Base-by-base conservation (phyloP, 1,140 invertebrate species). In the Callitettix versicolor region DNA sequence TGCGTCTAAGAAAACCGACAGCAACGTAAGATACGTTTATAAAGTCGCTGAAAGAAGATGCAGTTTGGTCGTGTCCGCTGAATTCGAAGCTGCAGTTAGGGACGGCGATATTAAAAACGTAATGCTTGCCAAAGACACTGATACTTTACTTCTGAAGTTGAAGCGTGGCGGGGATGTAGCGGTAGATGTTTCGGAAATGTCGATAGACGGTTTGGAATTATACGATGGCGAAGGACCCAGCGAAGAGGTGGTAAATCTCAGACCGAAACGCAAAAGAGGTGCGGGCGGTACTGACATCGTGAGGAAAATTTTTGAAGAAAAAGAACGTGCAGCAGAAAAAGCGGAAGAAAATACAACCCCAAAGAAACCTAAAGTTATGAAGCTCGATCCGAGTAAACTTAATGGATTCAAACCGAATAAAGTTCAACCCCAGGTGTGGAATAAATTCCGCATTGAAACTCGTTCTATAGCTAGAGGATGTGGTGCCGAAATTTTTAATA, bases 71-170 rank as follows among this genome's bases (percentile, higher is more conserved):
- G 79, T 90, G 59, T 78, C 84, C 1, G 79, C 84, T 11, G 73
- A 77, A 51, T 72, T 90, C 56, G 86, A 90, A 67, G 78, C 80
- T 1, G 85, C 85, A 14, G 81, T 90, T 21, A 70, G 81, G 15
- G 82, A 84, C 63, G 85, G 86, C 20, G 84, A 88, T 60, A 79
- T 90, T 6, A 75, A 80, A 46, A 84, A 85, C 60, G 78, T 89
- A 1, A 79, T 87, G 77, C 67, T 88, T 7, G 84, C 83, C 1
- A 79, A 84, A 60, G 79, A 85, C 65, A 78, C 79, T 55, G 83
- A 86, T 65, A 84, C 79, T 41, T 78, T 88, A 20, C 67, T 87
- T 7, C 71, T 90, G 2, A 80, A 84, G 68, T 70, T 85, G 60
- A 85, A 81, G 65, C 78, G 84, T 57, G 83, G 82, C 1, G 79